Conservation (phyloP, 2,113 vertebrate genomes). For the Perca fluviatilis region DNA sequence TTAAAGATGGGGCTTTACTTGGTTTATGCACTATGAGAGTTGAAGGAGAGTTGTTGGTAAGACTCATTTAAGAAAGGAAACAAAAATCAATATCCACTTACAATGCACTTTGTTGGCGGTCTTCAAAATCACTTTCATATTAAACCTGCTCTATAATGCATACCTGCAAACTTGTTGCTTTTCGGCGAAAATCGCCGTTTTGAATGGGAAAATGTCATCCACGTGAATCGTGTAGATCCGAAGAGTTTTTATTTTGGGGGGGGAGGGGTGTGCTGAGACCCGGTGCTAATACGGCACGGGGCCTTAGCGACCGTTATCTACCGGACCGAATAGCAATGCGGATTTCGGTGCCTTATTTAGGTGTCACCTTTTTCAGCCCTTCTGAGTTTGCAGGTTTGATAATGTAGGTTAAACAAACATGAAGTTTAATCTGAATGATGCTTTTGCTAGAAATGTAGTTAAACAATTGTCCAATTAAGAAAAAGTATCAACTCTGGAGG, state of each 20-base stretch:
- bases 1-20: neutral
- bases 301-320: too few species aligned
- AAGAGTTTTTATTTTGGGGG: too few species aligned
- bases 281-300: too few species aligned
- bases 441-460: neutral
- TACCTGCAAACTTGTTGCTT: too few species aligned
- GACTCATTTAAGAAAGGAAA: slow-evolving; percentile 16
- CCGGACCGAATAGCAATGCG: too few species aligned
- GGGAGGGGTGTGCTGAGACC: too few species aligned
- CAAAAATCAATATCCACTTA: slow-evolving; percentile 49
- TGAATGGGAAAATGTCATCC: too few species aligned
- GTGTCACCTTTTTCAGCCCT: too few species aligned
- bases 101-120: slow-evolving; percentile 23
- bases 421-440: neutral
- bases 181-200: too few species aligned
- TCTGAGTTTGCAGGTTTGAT: too few species aligned
- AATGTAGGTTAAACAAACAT: neutral
- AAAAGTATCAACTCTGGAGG: neutral
- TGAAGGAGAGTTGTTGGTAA: slow-evolving; percentile 3
- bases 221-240: too few species aligned
- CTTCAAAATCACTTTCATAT: slow-evolving; percentile 13
- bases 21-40: slow-evolving; percentile 3
- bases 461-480: neutral
- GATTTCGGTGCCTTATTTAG: too few species aligned
- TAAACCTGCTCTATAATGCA: neutral